Evolutionary conservation across 2,888 invertebrate species (phyloP).

Genomic region (Nemotelus pantherinus): DNA sequence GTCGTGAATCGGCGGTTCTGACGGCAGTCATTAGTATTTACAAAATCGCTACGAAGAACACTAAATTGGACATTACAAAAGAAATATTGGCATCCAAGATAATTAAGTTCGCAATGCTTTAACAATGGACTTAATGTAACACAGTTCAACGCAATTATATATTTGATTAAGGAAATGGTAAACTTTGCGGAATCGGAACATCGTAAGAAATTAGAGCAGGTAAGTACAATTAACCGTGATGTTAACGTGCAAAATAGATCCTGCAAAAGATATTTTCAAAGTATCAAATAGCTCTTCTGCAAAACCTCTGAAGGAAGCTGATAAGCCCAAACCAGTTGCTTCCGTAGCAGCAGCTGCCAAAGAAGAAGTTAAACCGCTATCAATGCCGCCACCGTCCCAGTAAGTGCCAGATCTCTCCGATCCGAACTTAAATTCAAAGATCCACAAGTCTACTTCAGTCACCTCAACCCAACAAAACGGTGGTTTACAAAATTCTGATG

Average conservation of each 20-base stretch:
- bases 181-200: conserved; percentile 91
- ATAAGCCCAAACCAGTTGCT: not conserved
- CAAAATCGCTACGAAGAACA: conserved; percentile 87
- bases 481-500: no score
- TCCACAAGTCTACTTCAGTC: conserved; percentile 21
- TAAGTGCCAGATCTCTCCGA: conserved; percentile 30
- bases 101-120: conserved; percentile 90
- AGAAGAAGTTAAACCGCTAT: conserved; percentile 24
- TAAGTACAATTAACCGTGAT: conserved; percentile 84
- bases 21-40: conserved; percentile 98
- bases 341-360: conserved; percentile 12
- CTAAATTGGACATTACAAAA: conserved; percentile 92
- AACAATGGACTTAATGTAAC: conserved; percentile 90
- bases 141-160: conserved; percentile 90
- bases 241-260: conserved; percentile 66
- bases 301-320: conserved; percentile 7
- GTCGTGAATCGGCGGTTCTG: conserved; percentile 92
- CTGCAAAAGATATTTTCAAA: conserved; percentile 34
- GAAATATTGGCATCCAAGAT: conserved; percentile 93
- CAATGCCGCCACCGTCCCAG: conserved; percentile 4
- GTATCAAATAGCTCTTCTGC: conserved; percentile 11
- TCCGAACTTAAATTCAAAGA: conserved; percentile 27
- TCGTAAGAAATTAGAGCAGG: conserved; percentile 85
- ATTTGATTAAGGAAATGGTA: conserved; percentile 90
- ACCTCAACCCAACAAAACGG: not conserved